A percentile compares a stretch with the other conserved stretches of the same genome.
phyloP scores from a whole-genome alignment of 2,113 vertebrate genomes.

The Daphoenositta chrysoptera region DNA sequence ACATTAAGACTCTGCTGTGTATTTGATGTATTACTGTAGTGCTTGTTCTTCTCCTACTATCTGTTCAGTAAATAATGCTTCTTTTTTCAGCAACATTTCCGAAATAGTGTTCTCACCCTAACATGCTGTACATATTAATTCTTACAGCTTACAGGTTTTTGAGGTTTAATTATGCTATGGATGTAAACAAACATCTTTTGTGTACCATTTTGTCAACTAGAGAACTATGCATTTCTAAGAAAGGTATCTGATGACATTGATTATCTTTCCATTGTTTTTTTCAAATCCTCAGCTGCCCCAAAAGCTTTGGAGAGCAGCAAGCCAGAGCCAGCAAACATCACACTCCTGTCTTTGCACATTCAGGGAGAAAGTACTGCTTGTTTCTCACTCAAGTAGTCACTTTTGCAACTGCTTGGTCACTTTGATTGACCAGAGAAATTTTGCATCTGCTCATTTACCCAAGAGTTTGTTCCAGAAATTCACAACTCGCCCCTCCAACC shows the following conservation, averaged over 20 bases:
- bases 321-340: neutral
- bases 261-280: neutral
- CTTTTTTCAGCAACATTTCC: neutral
- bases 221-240: neutral
- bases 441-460: neutral
- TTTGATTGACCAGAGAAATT: neutral
- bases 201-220: fast-evolving
- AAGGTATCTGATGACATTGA: neutral
- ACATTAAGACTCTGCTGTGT: neutral
- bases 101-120: neutral
- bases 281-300: neutral
- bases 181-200: neutral
- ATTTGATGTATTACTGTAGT: neutral
- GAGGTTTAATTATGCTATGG: neutral
- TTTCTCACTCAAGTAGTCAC: neutral
- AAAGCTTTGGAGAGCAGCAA: neutral
- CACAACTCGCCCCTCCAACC: neutral
- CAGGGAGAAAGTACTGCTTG: neutral
- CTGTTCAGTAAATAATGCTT: neutral
- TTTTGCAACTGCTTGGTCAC: neutral
- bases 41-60: neutral
- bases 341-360: neutral
- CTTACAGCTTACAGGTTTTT: neutral
- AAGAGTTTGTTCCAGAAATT: neutral
- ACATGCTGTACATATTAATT: neutral